Evolutionary conservation across 2,888 invertebrate genomes (phyloP).

Genomic region (Lepetodrilus schrolli): DNA sequence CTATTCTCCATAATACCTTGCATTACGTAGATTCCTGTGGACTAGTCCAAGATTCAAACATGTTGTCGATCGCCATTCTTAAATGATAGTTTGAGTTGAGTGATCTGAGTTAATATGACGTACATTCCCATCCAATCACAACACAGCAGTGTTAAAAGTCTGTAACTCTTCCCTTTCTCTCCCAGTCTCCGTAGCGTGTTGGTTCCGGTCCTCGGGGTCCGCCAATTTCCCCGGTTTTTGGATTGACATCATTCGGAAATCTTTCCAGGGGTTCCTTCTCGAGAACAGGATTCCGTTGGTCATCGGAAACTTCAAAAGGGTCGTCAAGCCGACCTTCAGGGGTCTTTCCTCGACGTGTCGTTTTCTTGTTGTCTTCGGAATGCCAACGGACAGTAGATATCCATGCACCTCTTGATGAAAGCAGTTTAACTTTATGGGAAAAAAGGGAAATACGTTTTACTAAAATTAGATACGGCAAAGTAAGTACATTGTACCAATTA

Average conservation of each 20-base stretch:
- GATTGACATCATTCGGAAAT: constrained; percentile 92
- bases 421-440: not conserved
- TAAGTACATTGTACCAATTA: too few relatives aligned
- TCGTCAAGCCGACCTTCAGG: constrained; percentile 84
- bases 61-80: too few relatives aligned
- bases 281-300: constrained; percentile 82
- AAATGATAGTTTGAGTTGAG: too few relatives aligned
- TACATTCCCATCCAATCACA: too few relatives aligned
- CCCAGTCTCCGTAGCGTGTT: constrained; percentile 99
- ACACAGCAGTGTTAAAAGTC: constrained; percentile 84
- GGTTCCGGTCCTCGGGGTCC: constrained; percentile 98
- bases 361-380: constrained; percentile 30
- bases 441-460: too few relatives aligned
- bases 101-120: too few relatives aligned
- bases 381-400: constrained; percentile 3
- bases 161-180: constrained; percentile 95
- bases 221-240: constrained; percentile 93
- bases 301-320: constrained; percentile 76
- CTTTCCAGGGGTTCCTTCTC: constrained; percentile 87
- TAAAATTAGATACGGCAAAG: too few relatives aligned
- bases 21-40: too few relatives aligned
- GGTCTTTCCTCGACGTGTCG: constrained; percentile 76
- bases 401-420: not conserved
- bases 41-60: too few relatives aligned
- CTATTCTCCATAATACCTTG: too few relatives aligned